Evolutionary conservation across 2,113 vertebrate species (phyloP).

Genomic region (Plecotus auritus): DNA sequence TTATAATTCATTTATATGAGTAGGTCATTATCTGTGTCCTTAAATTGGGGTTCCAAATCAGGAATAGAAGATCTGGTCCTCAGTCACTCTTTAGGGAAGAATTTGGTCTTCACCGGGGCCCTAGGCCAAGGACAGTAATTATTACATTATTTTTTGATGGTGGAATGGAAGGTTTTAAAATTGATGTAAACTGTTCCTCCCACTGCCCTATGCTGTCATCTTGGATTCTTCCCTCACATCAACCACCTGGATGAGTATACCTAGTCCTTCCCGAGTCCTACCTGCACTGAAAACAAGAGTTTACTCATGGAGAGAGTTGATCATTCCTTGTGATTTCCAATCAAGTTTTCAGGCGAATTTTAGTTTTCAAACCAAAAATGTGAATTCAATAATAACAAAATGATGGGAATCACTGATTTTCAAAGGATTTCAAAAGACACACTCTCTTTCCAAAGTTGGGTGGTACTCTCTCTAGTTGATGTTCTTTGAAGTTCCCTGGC

Average conservation of each 20-base stretch:
- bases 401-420: background rate
- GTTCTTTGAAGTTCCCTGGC: background rate
- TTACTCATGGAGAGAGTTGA: background rate
- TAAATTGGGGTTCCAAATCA: background rate
- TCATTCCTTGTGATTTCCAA: background rate
- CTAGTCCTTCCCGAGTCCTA: background rate
- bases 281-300: background rate
- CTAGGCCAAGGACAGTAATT: background rate
- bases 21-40: background rate
- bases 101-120: background rate
- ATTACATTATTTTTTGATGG: background rate
- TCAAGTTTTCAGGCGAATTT: background rate
- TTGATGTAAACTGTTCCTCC: rapidly evolving
- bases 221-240: background rate
- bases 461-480: background rate
- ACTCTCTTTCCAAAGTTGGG: background rate
- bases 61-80: background rate
- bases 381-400: background rate
- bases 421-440: background rate
- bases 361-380: background rate
- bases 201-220: background rate
- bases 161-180: background rate
- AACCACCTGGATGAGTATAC: rapidly evolving
- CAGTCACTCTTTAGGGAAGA: background rate
- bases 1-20: background rate